A percentile compares a stretch with the other conserved stretches of the same genome.
phyloP scores from a whole-genome alignment of 2,113 vertebrate genomes.

The Triplophysa rosa region DNA sequence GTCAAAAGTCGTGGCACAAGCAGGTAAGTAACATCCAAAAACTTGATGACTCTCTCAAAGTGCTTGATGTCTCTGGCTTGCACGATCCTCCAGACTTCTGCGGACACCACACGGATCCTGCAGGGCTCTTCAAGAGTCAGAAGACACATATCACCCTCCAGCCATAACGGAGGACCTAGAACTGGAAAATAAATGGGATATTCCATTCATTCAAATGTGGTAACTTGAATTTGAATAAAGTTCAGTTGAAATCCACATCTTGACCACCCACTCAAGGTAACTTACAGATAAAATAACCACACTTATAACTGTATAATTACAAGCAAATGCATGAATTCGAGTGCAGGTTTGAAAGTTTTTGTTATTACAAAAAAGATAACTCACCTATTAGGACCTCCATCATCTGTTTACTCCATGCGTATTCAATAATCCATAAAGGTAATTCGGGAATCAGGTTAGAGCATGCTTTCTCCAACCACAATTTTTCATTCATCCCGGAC shows the following conservation, averaged over 20 bases:
- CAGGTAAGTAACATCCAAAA: constrained; percentile 62
- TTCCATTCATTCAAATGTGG: background rate
- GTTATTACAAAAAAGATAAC: background rate
- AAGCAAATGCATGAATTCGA: background rate
- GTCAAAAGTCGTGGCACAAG: constrained; percentile 68
- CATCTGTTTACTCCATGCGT: constrained; percentile 65
- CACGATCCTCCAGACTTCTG: constrained; percentile 61
- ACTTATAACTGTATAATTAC: background rate
- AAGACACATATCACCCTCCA: constrained; percentile 55
- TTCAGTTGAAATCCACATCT: background rate
- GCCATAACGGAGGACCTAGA: constrained; percentile 57
- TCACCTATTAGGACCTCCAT: constrained; percentile 62
- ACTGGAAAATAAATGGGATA: constrained; percentile 46
- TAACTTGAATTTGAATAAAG: background rate
- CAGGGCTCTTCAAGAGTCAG: constrained; percentile 62
- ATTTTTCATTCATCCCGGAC: constrained; percentile 38
- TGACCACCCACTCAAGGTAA: background rate
- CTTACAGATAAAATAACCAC: background rate
- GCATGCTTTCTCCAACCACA: constrained; percentile 41
- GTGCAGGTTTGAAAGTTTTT: no score
- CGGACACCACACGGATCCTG: constrained; percentile 65
- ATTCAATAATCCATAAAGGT: constrained; percentile 70
- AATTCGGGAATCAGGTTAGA: constrained; percentile 39
- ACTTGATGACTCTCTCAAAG: constrained; percentile 63
- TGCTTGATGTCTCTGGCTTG: constrained; percentile 61